phyloP scores from a whole-genome alignment of 53 echinoderm and acorn worm genomes.

The Astropecten irregularis region DNA sequence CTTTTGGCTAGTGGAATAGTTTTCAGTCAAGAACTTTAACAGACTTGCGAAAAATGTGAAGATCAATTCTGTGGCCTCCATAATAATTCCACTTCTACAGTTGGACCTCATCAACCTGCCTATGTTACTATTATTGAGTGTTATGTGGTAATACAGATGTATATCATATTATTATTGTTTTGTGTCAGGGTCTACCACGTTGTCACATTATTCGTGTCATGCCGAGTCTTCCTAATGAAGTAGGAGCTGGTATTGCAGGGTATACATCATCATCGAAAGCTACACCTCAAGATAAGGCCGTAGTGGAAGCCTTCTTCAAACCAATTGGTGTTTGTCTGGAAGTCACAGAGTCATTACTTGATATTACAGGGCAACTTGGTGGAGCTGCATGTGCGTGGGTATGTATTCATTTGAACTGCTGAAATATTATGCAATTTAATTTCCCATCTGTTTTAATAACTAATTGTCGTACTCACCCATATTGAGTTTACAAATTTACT shows the following conservation, averaged over 20 bases:
- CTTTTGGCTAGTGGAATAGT: neutral
- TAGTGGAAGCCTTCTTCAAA: constrained; percentile 56
- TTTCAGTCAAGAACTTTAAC: no score
- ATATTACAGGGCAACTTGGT: constrained; percentile 57
- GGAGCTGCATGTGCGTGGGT: constrained; percentile 86
- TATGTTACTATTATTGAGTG: no score
- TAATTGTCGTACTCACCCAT: no score
- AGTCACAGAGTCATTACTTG: constrained; percentile 66
- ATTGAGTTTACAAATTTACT: no score
- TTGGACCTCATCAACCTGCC: no score
- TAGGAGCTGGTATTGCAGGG: constrained; percentile 63
- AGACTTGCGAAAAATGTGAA: no score
- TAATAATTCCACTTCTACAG: no score
- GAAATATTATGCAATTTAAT: no score
- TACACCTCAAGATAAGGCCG: constrained; percentile 38
- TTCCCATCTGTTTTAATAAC: no score
- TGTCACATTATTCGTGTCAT: constrained; percentile 64
- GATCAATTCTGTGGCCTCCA: no score
- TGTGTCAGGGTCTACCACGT: constrained; percentile 62
- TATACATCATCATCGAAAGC: constrained; percentile 55
- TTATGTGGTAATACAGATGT: no score
- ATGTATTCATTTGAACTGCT: constrained; percentile 26
- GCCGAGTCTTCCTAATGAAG: constrained; percentile 79
- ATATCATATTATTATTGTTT: no score
- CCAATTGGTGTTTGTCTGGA: constrained; percentile 68